Evolutionary conservation across 2,888 invertebrate species (phyloP).

Genomic region (Barypeithes pellucidus): DNA sequence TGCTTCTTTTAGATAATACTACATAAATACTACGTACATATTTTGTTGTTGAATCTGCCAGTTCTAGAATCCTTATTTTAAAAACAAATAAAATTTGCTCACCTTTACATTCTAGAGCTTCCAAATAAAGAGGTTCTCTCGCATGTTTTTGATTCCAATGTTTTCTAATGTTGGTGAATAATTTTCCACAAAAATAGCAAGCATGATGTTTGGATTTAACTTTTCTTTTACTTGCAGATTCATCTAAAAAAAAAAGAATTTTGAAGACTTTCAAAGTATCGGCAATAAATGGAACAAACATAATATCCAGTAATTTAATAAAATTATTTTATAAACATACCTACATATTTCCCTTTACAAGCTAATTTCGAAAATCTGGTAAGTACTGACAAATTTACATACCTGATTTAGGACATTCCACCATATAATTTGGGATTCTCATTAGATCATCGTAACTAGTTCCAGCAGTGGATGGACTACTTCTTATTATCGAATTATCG

Average conservation of each 20-base stretch:
- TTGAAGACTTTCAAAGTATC: not conserved
- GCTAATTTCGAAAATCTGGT: not conserved
- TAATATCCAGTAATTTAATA: not conserved
- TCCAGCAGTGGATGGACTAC: no score
- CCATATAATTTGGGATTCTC: no score
- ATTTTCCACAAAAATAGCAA: not conserved
- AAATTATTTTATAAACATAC: not conserved
- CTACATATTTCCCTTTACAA: not conserved
- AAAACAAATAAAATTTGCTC: not conserved
- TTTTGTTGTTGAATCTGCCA: not conserved
- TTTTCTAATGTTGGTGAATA: not conserved
- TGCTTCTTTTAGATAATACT: no score
- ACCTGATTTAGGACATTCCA: not conserved
- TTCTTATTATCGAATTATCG: no score
- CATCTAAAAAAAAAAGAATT: not conserved
- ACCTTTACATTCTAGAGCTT: not conserved
- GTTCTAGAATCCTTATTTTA: not conserved
- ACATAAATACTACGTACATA: no score
- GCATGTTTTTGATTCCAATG: slow-evolving; percentile 1
- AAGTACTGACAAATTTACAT: not conserved
- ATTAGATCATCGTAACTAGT: no score
- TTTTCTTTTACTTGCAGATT: not conserved
- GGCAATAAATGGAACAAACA: not conserved
- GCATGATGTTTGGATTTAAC: not conserved
- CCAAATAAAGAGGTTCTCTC: not conserved